Percentiles rank a stretch among this genome's conserved stretches.
phyloP scores from a whole-genome alignment of 2,113 vertebrate genomes.

The Hassar affinis region DNA sequence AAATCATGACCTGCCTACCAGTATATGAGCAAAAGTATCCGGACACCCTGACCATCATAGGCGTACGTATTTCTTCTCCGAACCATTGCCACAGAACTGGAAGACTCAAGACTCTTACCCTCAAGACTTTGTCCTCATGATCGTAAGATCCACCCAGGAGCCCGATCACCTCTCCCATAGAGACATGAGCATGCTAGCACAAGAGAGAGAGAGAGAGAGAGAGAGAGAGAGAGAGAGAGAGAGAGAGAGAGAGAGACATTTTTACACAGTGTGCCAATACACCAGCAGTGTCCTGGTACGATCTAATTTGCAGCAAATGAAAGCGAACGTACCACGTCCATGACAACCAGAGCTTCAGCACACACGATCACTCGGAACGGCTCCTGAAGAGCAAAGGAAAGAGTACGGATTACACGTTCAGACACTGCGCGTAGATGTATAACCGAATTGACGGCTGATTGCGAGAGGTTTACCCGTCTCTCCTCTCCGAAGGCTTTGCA shows the following conservation, averaged over 20 bases:
- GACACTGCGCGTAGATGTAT: not conserved
- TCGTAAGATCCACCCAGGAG: slow-evolving; percentile 88
- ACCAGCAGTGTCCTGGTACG: not conserved
- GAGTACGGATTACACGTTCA: too few species aligned
- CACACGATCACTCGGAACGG: slow-evolving; percentile 90
- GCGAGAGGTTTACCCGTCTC: slow-evolving; percentile 74
- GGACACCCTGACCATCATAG: not conserved
- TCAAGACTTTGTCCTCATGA: slow-evolving; percentile 78
- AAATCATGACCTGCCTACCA: not conserved
- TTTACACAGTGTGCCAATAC: not conserved
- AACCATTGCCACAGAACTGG: not conserved
- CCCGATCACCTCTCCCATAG: slow-evolving; percentile 93
- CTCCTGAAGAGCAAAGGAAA: slow-evolving; percentile 73
- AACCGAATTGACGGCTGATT: not conserved
- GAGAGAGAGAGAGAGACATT: too few species aligned
- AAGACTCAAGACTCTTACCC: slow-evolving; percentile 71
- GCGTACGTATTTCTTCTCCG: not conserved
- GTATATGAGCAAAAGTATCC: not conserved
- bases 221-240: too few species aligned
- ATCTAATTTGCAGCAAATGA: too few species aligned
- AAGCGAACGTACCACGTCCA: slow-evolving; percentile 98
- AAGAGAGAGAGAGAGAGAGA: not conserved
- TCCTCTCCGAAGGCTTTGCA: slow-evolving; percentile 87
- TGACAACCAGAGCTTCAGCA: slow-evolving; percentile 90
- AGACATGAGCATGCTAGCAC: slow-evolving; percentile 90